Conservation (phyloP, 2,797 vertebrate species). For the Pseudopleuronectes americanus region DNA sequence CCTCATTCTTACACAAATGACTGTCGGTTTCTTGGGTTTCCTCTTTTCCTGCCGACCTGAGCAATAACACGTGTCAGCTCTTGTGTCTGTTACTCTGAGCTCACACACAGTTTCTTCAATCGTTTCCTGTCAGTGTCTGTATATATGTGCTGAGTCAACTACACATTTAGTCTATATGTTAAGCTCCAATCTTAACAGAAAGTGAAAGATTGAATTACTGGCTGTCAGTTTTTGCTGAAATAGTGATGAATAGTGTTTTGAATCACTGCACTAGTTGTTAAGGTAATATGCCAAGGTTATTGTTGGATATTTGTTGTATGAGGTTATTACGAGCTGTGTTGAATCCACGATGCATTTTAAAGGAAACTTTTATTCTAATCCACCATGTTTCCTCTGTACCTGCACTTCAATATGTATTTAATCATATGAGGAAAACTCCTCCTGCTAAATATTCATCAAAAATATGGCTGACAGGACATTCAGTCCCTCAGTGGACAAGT, state of each 20-base stretch:
- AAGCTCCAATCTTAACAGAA: neutral
- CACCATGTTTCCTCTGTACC: conserved; percentile 14
- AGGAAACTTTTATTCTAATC: neutral
- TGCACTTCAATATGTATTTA: conserved; percentile 7
- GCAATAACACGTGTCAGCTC: conserved; percentile 1
- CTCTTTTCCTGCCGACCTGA: neutral
- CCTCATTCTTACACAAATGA: neutral
- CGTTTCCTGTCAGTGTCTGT: conserved; percentile 5
- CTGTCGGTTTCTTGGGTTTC: neutral
- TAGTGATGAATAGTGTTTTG: conserved; percentile 44
- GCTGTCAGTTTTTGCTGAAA: conserved; percentile 1
- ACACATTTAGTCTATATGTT: neutral
- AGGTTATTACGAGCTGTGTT: conserved; percentile 4
- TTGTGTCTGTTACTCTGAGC: neutral
- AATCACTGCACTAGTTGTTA: neutral
- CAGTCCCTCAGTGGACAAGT: neutral
- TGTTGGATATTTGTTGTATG: conserved; percentile 13
- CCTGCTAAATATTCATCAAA: conserved; percentile 18
- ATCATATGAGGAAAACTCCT: conserved; percentile 23
- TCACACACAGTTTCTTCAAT: conserved; percentile 4
- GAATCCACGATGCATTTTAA: conserved; percentile 8
- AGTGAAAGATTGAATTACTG: no score
- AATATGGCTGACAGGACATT: conserved; percentile 25
- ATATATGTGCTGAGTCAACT: conserved; percentile 40
- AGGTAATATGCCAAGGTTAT: neutral